These are phyloP conservation scores for Actias luna DNA, from an alignment of 2,888 invertebrate species.

Conservation along the genomic window DNA sequence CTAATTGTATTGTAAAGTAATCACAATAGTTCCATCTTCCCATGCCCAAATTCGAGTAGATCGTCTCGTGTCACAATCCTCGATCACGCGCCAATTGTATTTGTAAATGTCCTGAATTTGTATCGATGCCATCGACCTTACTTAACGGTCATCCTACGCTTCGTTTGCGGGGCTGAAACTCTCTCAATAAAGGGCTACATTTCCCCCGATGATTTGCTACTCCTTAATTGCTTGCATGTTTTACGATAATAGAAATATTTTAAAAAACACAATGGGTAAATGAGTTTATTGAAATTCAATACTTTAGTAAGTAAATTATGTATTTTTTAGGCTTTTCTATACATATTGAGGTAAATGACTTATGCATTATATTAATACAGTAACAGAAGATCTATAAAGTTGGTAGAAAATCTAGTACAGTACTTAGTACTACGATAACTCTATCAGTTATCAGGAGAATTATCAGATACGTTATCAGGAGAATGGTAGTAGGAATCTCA, in stretches of 20 bases:
- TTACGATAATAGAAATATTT: not conserved
- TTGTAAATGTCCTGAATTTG: not conserved
- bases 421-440: no score
- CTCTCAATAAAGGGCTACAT: not conserved
- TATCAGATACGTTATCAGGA: no score
- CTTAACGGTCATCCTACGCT: not conserved
- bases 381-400: no score
- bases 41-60: not conserved
- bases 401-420: no score
- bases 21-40: not conserved
- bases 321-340: not conserved
- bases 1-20: not conserved
- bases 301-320: not conserved
- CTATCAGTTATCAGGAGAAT: no score
- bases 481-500: no score
- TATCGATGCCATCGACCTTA: not conserved
- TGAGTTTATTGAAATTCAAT: not conserved
- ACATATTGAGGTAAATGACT: no score
- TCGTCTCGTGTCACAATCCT: not conserved
- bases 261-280: not conserved
- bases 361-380: no score
- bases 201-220: not conserved
- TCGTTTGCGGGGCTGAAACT: not conserved
- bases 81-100: slow-evolving; percentile 3
- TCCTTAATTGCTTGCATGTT: not conserved